phyloP scores from a whole-genome alignment of 2,113 vertebrate species.

The Carlito syrichta region DNA sequence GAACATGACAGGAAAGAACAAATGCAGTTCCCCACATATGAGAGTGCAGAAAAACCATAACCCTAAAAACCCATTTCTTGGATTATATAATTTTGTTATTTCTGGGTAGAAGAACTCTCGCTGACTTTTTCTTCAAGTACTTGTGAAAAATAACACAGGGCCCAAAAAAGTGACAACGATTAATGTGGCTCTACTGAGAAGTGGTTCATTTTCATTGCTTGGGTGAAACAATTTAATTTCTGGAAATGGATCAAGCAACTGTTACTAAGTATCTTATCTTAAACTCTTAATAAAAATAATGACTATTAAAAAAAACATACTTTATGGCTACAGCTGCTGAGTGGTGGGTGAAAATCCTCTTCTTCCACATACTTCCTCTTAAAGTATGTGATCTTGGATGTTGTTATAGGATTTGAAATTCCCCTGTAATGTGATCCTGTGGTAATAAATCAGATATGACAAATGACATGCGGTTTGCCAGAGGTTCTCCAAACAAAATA shows the following conservation, averaged over 20 bases:
- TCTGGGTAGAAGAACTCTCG: conserved; percentile 51
- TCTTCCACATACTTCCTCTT: conserved; percentile 98
- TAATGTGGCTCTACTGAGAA: conserved; percentile 64
- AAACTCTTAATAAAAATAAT: conserved; percentile 77
- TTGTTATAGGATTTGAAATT: conserved; percentile 89
- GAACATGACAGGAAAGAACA: neutral
- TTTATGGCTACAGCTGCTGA: conserved; percentile 93
- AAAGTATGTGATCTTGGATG: conserved; percentile 95
- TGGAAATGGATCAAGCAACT: conserved; percentile 75
- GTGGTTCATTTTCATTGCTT: conserved; percentile 64
- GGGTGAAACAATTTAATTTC: conserved; percentile 65
- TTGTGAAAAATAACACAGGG: conserved; percentile 71
- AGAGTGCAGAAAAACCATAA: neutral
- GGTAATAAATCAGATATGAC: conserved; percentile 86
- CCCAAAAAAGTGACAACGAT: conserved; percentile 65
- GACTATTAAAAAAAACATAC: conserved; percentile 84
- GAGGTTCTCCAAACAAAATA: conserved; percentile 83
- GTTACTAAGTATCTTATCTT: conserved; percentile 72
- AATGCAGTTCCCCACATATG: neutral
- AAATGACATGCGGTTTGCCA: conserved; percentile 82
- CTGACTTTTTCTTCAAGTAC: conserved; percentile 61
- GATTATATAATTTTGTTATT: conserved; percentile 65
- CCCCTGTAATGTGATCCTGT: conserved; percentile 91
- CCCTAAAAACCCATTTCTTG: neutral
- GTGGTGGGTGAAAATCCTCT: conserved; percentile 90